Evolutionary conservation across 2,113 vertebrate genomes (phyloP).

Genomic region (Tetrax tetrax): DNA sequence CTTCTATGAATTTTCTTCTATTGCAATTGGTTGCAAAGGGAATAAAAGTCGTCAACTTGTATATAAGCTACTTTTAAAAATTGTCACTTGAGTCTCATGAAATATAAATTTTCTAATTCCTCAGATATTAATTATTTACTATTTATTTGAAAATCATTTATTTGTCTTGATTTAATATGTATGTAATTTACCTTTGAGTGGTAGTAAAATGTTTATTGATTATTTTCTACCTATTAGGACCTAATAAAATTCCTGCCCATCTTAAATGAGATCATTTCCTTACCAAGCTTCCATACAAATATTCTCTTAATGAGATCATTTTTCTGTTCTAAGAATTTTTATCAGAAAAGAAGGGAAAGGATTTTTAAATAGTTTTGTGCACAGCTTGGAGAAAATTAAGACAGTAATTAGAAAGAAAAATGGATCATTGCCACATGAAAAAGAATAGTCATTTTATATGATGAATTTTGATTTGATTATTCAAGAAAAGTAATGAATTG

Average conservation of each 20-base stretch:
- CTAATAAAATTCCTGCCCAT: not conserved
- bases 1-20: not conserved
- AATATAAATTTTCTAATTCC: constrained; percentile 9
- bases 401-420: constrained; percentile 61
- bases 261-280: not conserved
- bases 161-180: not conserved
- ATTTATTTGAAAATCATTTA: not conserved
- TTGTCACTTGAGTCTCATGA: not conserved
- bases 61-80: not conserved
- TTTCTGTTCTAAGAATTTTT: not conserved
- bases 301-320: not conserved
- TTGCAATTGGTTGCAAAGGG: not conserved
- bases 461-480: constrained; percentile 65
- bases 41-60: not conserved
- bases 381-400: constrained; percentile 36
- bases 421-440: constrained; percentile 30
- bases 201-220: not conserved
- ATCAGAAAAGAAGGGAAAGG: not conserved
- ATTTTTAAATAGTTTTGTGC: not conserved
- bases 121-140: constrained; percentile 14
- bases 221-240: not conserved
- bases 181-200: not conserved
- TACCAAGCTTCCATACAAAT: not conserved
- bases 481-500: constrained; percentile 51
- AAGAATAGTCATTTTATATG: constrained; percentile 41